phyloP scores from a whole-genome alignment of 2,113 vertebrate genomes.

The Brachirus orientalis region DNA sequence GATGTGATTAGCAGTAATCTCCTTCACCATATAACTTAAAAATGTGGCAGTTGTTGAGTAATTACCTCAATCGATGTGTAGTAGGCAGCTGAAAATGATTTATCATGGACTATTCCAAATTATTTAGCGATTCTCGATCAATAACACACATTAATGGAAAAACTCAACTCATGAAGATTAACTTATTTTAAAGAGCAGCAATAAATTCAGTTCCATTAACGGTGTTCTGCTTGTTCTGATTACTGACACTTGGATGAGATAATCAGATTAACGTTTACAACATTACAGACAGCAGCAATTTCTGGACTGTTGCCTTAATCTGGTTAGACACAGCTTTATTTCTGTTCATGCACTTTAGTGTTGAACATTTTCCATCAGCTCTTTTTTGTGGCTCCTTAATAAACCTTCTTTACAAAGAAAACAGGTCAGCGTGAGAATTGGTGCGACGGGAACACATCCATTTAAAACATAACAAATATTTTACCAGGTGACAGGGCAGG shows the following conservation, averaged over 20 bases:
- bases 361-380: background rate
- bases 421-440: background rate
- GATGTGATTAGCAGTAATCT: slow-evolving; percentile 17
- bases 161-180: too few species aligned
- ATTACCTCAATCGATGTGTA: background rate
- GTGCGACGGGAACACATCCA: background rate
- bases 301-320: slow-evolving; percentile 6
- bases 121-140: background rate
- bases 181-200: background rate
- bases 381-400: too few species aligned
- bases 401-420: background rate
- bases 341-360: background rate
- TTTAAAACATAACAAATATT: background rate
- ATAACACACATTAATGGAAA: background rate
- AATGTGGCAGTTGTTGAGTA: too few species aligned
- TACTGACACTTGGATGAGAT: slow-evolving; percentile 18
- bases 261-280: too few species aligned
- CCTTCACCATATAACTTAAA: background rate
- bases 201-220: background rate
- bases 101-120: too few species aligned
- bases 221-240: background rate
- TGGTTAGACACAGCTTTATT: background rate
- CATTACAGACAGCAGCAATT: too few species aligned
- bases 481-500: too few species aligned
- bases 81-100: too few species aligned